Base-by-base conservation (phyloP, 2,113 vertebrate species). In the Ammodramus savannarum region DNA sequence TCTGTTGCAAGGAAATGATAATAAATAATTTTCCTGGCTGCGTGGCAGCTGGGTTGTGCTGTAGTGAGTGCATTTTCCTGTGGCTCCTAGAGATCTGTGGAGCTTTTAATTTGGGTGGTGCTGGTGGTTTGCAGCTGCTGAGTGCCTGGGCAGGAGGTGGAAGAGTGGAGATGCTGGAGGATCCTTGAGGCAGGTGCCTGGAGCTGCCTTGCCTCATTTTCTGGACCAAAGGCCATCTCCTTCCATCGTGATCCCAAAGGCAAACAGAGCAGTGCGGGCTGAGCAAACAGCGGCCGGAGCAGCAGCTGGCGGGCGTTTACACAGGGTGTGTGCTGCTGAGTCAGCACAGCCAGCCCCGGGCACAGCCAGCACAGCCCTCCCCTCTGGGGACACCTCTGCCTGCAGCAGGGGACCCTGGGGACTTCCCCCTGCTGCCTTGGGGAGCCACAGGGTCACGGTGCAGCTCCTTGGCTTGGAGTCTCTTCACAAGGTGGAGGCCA, bases 11-110 rank as follows among this genome's bases (percentile, higher is more conserved):
- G 85, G 85, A 96, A 95, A 82, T 38, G 8, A 58, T 69, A 97
- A 97, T 97, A 97, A 93, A 93, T 87, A 23, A 51, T 29, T 38
- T 18, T 48, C 74, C 87, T 68, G 78, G 93, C 93, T 95, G 75
- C 1, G 0, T 54, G 52, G 80, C 65, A 90, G 95, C 85, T 0
- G 15, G 43, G 81, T 68, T 71, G 55, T 13, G 43, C 62, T 17
- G 44, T 3, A 1, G 31, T 0, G 1, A 58, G 31, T 85, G 38
- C 7, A 3, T 68, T 78, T 84, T 67, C 94, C 65, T 87, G 25
- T 31, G 26, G 23, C 67, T 78, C n/a, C 57, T 79, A 6, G 21
- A 80, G 38, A 21, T 73, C 57, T 0, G 0, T 7, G 19, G 26
- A 58, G 31, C 7, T 32, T 62, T 72, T 36, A 5, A 21, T 44